Base-by-base conservation (phyloP, 2,888 invertebrate genomes). In the Odontocerum albicorne region DNA sequence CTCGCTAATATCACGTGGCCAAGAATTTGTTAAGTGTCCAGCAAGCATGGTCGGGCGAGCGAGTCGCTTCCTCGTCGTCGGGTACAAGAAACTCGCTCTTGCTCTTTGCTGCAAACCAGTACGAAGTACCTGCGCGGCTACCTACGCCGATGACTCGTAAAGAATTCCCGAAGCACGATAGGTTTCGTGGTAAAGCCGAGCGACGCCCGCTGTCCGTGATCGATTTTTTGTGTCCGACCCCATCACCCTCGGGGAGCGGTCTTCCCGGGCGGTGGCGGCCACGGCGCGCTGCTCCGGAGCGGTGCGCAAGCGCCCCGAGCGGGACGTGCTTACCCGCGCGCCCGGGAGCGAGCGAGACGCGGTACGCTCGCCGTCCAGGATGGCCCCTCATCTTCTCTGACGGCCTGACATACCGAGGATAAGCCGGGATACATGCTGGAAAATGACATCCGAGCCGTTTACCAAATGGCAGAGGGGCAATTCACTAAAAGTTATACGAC, bases 371-470 rank as follows among this genome's bases (percentile, higher is more conserved):
- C n/a, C n/a, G n/a, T n/a, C n/a, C 53, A 53, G 53, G 53, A 53
- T 46, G 53, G 53, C 45, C 46, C 53, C 53, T 53, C 53, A 46
- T 53, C 43, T 40, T 46, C 53, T 46, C 46, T 39, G 39, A 39
- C 32, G 20, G 32, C 40, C 50, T 17, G 42, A 39, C 35, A 19
- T 32, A 17, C 19, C 20, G 35, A 13, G 50, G 40, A 43, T 36
- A 36, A 36, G n/a, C n/a, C n/a, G n/a, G n/a, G n/a, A n/a, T n/a
- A n/a, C n/a, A n/a, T n/a, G n/a, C n/a, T n/a, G n/a, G n/a, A n/a
- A 27, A 27, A 27, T 27, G 27, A 10, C 10, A 27, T 10, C 27
- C 10, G 27, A 27, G 27, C 4, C 6, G 10, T 27, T 27, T 27
- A 10, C 27, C 27, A 4, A 27, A 27, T 10, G 27, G 27, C 27